These are phyloP conservation scores for Spizaetus ornatus DNA, from an alignment of 2,113 vertebrate genomes.

Conservation along the genomic window DNA sequence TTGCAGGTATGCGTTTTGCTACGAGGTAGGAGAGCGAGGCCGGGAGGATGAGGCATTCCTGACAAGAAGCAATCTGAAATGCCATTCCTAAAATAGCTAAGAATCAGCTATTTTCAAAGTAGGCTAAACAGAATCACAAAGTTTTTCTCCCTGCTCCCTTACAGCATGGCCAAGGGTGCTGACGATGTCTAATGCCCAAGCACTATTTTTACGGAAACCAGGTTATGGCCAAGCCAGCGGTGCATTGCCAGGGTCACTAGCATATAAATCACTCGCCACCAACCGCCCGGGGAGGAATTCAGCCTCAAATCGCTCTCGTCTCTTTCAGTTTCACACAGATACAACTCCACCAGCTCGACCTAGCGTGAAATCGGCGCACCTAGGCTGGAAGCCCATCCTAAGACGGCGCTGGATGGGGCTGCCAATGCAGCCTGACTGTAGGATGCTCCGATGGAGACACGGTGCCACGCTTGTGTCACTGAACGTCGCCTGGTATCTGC, in stretches of 20 bases:
- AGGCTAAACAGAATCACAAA: not conserved
- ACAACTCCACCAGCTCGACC: not conserved
- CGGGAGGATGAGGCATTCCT: not conserved
- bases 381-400: not conserved
- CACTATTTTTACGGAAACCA: not conserved
- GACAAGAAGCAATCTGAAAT: not conserved
- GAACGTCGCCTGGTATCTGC: not conserved
- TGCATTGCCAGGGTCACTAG: not conserved
- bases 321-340: not conserved
- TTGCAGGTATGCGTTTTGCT: not conserved
- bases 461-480: not conserved
- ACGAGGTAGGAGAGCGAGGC: rapidly evolving
- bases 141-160: not conserved
- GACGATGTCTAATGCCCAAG: not conserved
- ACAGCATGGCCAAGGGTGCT: not conserved
- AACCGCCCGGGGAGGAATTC: not conserved
- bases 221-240: not conserved
- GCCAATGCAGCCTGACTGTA: not conserved
- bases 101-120: not conserved
- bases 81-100: conserved; percentile 22
- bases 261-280: not conserved
- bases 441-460: not conserved
- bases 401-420: not conserved
- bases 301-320: rapidly evolving
- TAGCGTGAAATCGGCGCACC: not conserved